Base-by-base conservation (phyloP, 2,797 vertebrate genomes). In the Gephyroberyx darwinii region DNA sequence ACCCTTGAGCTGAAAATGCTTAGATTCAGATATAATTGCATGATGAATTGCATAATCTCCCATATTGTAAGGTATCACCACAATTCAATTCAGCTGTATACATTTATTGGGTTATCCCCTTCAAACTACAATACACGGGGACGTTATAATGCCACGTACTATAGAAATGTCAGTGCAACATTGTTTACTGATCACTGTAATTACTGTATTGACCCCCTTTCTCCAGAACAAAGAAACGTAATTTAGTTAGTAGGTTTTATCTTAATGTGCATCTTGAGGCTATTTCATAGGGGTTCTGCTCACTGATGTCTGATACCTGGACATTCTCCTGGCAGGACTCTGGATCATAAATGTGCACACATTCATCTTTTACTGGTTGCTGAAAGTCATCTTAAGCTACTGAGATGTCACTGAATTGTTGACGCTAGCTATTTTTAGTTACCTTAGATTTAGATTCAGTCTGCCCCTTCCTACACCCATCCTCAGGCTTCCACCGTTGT, bases 151-250 rank as follows among this genome's bases (percentile, higher is more conserved):
- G 63, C 41, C 43, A 45, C 60, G 57, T 78, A 57, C 65, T 41
- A 73, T 33, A 69, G 39, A 79, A 19, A 58, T 8, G 60, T 20
- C 54, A 75, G 53, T 78, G 60, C 47, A 50, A 45, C 55, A 52
- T 22, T 75, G 39, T 58, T 30, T 90, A 91, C 89, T 88, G 79
- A 87, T 88, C 89, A 88, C 84, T 82, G 65, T 85, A 31, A 6
- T 69, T 88, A 86, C 81, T 59, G 33, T 81, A 86, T 75, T 69
- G 71, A 14, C n/a, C 19, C 75, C 10, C 80, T 86, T 83, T 84
- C 91, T 77, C 86, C 89, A 90, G 72, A 92, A 92, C 93, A 89
- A 93, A 94, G 90, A 93, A 91, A 91, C 84, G 91, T 5, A 26
- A 2, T 19, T 93, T 89, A 92, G 90, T 86, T 86, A 82, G 77